Conservation (phyloP, 2,113 vertebrate genomes). For the Poeciliopsis retropinna region DNA sequence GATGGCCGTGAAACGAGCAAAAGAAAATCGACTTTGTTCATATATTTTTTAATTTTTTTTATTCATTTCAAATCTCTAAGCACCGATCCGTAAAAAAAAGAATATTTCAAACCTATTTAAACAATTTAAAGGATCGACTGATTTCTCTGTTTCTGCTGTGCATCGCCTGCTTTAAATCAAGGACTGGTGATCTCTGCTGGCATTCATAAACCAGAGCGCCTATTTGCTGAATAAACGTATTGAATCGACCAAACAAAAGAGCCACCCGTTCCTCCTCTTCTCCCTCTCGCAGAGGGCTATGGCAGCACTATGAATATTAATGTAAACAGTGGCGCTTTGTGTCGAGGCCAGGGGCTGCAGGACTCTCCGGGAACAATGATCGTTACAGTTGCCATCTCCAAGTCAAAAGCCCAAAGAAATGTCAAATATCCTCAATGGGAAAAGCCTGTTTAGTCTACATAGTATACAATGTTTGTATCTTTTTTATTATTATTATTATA, state of each 20-base stretch:
- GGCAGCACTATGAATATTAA: slow-evolving; percentile 88
- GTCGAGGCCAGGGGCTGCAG: slow-evolving; percentile 78
- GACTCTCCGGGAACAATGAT: slow-evolving; percentile 82
- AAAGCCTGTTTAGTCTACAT: neutral
- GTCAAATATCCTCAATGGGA: slow-evolving; percentile 19
- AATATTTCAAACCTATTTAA: neutral
- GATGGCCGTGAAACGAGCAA: slow-evolving; percentile 32
- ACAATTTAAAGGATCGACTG: neutral
- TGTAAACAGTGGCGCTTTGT: slow-evolving; percentile 87
- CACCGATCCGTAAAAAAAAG: neutral
- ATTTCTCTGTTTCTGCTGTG: slow-evolving; percentile 16
- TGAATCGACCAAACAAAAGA: slow-evolving; percentile 85
- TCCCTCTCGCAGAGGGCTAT: slow-evolving; percentile 76
- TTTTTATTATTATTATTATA: neutral
- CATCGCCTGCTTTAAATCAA: slow-evolving; percentile 48
- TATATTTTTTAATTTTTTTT: neutral
- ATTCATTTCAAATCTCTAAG: neutral
- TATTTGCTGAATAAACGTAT: slow-evolving; percentile 87
- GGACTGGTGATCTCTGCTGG: slow-evolving; percentile 72
- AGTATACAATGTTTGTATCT: too few species aligned
- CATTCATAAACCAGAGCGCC: slow-evolving; percentile 75
- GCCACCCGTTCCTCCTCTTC: slow-evolving; percentile 86
- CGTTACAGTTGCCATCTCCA: slow-evolving; percentile 71
- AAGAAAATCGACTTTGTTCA: slow-evolving; percentile 16
- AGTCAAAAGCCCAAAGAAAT: slow-evolving; percentile 47